Evolutionary conservation across 2,888 invertebrate species (phyloP).

Genomic region (Synanthedon andrenaeformis): DNA sequence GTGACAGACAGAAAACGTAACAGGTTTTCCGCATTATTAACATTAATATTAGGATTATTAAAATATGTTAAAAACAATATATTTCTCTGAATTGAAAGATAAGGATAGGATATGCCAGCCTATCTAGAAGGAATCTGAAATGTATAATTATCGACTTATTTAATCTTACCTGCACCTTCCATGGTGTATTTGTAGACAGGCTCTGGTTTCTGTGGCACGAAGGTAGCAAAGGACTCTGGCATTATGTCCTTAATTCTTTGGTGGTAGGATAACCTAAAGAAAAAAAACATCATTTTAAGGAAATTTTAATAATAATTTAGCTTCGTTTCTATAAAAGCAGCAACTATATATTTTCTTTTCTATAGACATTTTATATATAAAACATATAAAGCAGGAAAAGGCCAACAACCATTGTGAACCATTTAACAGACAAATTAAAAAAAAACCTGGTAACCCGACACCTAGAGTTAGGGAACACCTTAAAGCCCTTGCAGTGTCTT

Average conservation of each 20-base stretch:
- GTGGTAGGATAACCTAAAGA: constrained; percentile 87
- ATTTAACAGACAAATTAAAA: too few relatives aligned
- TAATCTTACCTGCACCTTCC: constrained; percentile 85
- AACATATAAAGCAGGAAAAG: too few relatives aligned
- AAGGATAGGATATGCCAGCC: too few relatives aligned
- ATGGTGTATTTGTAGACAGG: constrained; percentile 91
- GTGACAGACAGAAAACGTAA: too few relatives aligned
- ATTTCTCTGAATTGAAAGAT: background rate
- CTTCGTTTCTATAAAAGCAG: background rate
- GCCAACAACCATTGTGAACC: too few relatives aligned
- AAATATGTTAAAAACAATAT: constrained; percentile 8
- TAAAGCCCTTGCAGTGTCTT: too few relatives aligned
- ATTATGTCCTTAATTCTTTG: constrained; percentile 93
- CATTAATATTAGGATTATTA: background rate
- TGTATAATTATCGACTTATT: too few relatives aligned
- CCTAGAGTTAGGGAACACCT: too few relatives aligned
- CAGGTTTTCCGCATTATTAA: too few relatives aligned
- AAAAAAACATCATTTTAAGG: constrained; percentile 1
- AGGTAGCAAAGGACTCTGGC: constrained; percentile 85
- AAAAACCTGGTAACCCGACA: too few relatives aligned
- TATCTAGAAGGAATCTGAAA: too few relatives aligned
- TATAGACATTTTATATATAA: background rate
- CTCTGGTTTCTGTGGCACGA: constrained; percentile 87
- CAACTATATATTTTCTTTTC: background rate
- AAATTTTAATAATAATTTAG: background rate